A percentile compares a stretch with the other conserved stretches of the same genome.
Conservation (phyloP, 2,888 invertebrate species). For the Boloria selene region DNA sequence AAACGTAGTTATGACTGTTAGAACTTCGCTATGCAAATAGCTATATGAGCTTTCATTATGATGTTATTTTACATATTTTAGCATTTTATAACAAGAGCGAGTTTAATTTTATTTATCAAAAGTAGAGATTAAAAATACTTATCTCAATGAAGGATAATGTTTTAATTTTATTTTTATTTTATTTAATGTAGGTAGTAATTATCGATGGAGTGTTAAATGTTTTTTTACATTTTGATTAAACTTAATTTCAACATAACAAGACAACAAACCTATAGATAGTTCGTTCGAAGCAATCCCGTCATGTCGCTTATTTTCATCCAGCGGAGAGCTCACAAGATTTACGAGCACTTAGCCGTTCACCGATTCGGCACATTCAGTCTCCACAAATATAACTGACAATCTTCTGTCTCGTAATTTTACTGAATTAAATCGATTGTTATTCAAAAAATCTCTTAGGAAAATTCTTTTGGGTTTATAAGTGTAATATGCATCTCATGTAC, state of each 20-base stretch:
- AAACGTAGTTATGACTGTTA: no score
- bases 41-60: no score
- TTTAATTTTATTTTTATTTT: no score
- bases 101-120: no score
- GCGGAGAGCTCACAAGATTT: slow-evolving; percentile 69
- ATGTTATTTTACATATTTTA: no score
- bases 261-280: slow-evolving; percentile 42
- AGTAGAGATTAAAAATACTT: no score
- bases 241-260: slow-evolving; percentile 5
- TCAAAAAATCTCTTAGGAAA: slow-evolving; percentile 28
- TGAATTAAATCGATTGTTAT: slow-evolving; percentile 59
- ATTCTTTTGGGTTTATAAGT: not conserved
- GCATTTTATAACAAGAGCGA: no score
- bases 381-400: slow-evolving; percentile 72
- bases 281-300: slow-evolving; percentile 45
- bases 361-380: slow-evolving; percentile 75
- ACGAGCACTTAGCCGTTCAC: slow-evolving; percentile 70
- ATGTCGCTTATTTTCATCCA: slow-evolving; percentile 71
- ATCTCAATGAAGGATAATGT: no score
- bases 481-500: not conserved
- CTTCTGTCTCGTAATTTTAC: slow-evolving; percentile 70
- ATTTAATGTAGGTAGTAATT: no score
- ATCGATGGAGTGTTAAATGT: no score
- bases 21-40: no score
- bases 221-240: not conserved